Evolutionary conservation across 1,140 invertebrate genomes (phyloP).

Genomic region (Cyrtorhinus lividipennis): DNA sequence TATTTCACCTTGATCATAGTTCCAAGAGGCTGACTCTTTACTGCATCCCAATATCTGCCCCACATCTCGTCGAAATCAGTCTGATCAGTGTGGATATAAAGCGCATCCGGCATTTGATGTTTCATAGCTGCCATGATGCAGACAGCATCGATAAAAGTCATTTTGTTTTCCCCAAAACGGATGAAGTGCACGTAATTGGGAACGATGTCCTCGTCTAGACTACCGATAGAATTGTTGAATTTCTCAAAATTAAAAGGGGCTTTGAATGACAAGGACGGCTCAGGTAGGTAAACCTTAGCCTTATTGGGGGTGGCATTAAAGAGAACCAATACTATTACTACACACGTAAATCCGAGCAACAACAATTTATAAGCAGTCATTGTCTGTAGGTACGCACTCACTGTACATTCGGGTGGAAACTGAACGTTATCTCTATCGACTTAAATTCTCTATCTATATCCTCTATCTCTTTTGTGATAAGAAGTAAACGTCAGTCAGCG

Average conservation of each 20-base stretch:
- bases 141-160: constrained; percentile 20
- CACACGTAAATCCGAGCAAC: no score
- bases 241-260: constrained; percentile 17
- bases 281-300: no score
- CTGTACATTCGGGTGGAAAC: no score
- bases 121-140: constrained; percentile 21
- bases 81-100: constrained; percentile 23
- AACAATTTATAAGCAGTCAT: no score
- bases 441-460: no score
- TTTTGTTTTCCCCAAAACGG: constrained; percentile 12
- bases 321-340: no score
- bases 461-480: no score
- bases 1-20: constrained; percentile 14
- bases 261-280: no score
- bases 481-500: no score
- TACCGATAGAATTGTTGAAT: constrained; percentile 24
- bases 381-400: no score
- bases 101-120: constrained; percentile 23
- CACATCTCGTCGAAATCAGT: neutral
- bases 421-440: no score
- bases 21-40: constrained; percentile 16
- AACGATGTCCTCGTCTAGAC: constrained; percentile 21
- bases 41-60: constrained; percentile 23
- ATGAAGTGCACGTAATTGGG: constrained; percentile 25
- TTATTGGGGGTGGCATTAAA: no score